A percentile compares a stretch with the other conserved stretches of the same genome.
phyloP scores from a whole-genome alignment of 2,113 vertebrate species.

The Piprites chloris region DNA sequence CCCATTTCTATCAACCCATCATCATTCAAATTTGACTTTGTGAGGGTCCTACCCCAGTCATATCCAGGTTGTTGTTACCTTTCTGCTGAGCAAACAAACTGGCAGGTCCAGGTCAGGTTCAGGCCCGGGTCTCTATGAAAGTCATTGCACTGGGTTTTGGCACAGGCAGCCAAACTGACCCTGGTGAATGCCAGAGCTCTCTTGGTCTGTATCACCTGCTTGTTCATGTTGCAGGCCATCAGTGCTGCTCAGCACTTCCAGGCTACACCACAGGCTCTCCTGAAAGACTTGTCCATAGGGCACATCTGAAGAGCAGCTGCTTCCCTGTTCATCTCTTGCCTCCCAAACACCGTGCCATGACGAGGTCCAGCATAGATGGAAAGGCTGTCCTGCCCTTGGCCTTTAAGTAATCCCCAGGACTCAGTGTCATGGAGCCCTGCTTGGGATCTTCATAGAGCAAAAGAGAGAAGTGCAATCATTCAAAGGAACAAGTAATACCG shows the following conservation, averaged over 20 bases:
- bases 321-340: neutral
- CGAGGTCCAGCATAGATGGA: neutral
- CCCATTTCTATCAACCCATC: neutral
- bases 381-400: neutral
- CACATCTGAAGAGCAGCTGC: neutral
- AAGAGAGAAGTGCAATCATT: neutral
- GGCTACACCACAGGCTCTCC: neutral
- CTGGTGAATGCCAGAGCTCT: neutral
- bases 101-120: neutral
- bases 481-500: neutral
- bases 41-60: neutral
- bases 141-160: neutral
- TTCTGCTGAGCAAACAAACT: neutral
- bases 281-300: neutral
- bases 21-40: neutral
- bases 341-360: rapidly evolving
- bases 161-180: neutral
- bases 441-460: neutral
- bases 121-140: neutral
- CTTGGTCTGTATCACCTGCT: neutral
- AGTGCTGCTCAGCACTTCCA: neutral
- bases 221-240: neutral
- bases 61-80: neutral
- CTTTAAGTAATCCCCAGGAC: neutral
- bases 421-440: neutral